Evolutionary conservation across 1,140 invertebrate genomes (phyloP), one percentile per base, ranked within the genome.

Genomic region (Drosophila lini): DNA sequence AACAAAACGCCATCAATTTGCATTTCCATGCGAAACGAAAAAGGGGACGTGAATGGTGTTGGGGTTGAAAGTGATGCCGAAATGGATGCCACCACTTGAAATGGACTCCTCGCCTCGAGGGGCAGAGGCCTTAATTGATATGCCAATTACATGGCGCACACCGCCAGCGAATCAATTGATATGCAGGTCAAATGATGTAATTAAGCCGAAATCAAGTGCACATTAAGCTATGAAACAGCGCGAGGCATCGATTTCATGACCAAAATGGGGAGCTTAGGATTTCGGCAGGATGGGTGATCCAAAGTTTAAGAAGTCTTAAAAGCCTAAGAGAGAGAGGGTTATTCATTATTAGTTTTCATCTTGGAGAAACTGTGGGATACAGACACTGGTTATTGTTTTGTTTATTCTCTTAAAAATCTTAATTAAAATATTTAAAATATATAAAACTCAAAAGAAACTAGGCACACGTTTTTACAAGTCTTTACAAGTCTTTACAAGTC

Each of bases 181-280:
- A 74, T 75, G 71, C 71, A 75, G 70, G 70, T 64, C 70, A 64
- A 74, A 62, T 44, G 69, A 62, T 64, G 61, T 75, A 64, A 75
- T 76, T 75, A 76, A 76, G 61, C 53, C 31, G 22, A 75, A 75
- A 76, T 76, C 70, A 76, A 75, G 71, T 75, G 73, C 60, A 75
- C 61, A 65, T 76, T 75, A 59, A 53, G 71, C 70, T 28, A 59
- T 47, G 70, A 74, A 74, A 53, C 70, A 48, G 25, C 13, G 32
- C 55, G n/a, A 28, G 28, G 22, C 16, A 25, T 45, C 38, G 47
- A 70, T 70, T 70, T 28, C 32, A 36, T 36, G 47, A 16, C 61
- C 65, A 22, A 25, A 5, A 5, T 19, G n/a, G 36, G 36, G 28
- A 65, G 34, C 32, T 25, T 25, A 50, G 25, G 10, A 41, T 32